Evolutionary conservation across 2,888 invertebrate genomes (phyloP).

Genomic region (Seira ritae): DNA sequence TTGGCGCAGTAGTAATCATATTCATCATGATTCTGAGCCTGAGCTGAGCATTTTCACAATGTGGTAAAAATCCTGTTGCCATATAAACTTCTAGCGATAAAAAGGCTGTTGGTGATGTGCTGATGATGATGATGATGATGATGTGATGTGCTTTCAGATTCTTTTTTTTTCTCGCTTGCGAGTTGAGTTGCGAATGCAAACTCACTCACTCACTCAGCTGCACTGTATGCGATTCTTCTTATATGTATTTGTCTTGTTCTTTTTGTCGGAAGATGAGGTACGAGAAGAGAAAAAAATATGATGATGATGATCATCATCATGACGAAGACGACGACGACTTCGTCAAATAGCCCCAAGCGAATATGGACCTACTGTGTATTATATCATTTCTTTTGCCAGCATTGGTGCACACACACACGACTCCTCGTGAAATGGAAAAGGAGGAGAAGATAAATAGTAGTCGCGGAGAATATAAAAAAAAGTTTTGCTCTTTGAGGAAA

Average conservation of each 20-base stretch:
- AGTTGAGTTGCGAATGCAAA: too few species aligned
- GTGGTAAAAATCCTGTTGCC: neutral
- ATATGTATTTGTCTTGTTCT: neutral
- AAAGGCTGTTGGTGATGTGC: neutral
- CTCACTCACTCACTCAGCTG: too few species aligned
- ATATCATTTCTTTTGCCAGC: slow-evolving; percentile 47
- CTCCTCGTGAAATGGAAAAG: slow-evolving; percentile 45
- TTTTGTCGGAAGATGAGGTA: slow-evolving; percentile 22
- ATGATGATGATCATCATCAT: slow-evolving; percentile 22
- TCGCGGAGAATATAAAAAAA: slow-evolving; percentile 3
- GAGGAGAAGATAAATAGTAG: slow-evolving; percentile 33
- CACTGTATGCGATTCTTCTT: slow-evolving; percentile 38
- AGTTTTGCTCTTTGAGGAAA: slow-evolving; percentile 1
- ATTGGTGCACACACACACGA: slow-evolving; percentile 30
- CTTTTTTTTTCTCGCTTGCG: neutral
- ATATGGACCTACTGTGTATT: slow-evolving; percentile 50
- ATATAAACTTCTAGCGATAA: neutral
- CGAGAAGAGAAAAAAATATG: slow-evolving; percentile 25
- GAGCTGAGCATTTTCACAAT: neutral
- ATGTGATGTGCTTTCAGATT: neutral
- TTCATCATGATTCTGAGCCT: too few species aligned
- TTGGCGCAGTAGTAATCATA: neutral
- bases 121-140: too few species aligned
- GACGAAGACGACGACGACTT: slow-evolving; percentile 51
- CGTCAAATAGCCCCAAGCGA: slow-evolving; percentile 57